phyloP scores from a whole-genome alignment of 2,888 invertebrate genomes.

The Selenia dentaria region DNA sequence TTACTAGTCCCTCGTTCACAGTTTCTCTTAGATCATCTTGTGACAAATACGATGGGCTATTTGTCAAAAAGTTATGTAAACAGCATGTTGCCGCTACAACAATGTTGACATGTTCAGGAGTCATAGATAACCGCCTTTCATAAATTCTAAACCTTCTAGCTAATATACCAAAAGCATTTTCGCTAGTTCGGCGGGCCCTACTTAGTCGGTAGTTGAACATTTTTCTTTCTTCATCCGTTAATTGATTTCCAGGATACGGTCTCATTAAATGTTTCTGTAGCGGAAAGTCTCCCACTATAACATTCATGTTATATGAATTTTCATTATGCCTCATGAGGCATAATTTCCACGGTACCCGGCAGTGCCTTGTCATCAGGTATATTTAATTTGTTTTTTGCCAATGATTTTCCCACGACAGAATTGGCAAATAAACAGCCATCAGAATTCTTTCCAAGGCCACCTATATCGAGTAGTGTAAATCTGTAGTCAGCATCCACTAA shows the following conservation, averaged over 20 bases:
- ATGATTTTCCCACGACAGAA: not conserved
- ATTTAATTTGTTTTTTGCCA: not conserved
- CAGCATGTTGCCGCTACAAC: slow-evolving; percentile 16
- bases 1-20: slow-evolving; percentile 6
- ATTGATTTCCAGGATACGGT: slow-evolving; percentile 1
- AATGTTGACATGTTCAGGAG: slow-evolving; percentile 3
- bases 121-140: slow-evolving; percentile 6
- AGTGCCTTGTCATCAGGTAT: not conserved
- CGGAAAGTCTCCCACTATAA: slow-evolving; percentile 16
- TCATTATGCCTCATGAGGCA: no score
- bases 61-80: slow-evolving; percentile 14
- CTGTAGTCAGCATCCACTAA: slow-evolving; percentile 28
- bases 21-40: slow-evolving; percentile 7
- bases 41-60: slow-evolving; percentile 14
- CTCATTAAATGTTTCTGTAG: slow-evolving; percentile 18
- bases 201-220: slow-evolving; percentile 23
- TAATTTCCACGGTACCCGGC: not conserved
- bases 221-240: slow-evolving; percentile 15
- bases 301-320: no score
- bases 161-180: slow-evolving; percentile 25
- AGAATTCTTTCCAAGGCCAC: slow-evolving; percentile 30
- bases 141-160: not conserved
- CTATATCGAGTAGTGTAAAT: slow-evolving; percentile 27
- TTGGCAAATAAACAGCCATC: slow-evolving; percentile 11
- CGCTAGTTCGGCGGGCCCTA: slow-evolving; percentile 22